These are phyloP conservation scores for Oreochromis grahami DNA, from an alignment of 2,797 vertebrate species.

Conservation along the genomic window DNA sequence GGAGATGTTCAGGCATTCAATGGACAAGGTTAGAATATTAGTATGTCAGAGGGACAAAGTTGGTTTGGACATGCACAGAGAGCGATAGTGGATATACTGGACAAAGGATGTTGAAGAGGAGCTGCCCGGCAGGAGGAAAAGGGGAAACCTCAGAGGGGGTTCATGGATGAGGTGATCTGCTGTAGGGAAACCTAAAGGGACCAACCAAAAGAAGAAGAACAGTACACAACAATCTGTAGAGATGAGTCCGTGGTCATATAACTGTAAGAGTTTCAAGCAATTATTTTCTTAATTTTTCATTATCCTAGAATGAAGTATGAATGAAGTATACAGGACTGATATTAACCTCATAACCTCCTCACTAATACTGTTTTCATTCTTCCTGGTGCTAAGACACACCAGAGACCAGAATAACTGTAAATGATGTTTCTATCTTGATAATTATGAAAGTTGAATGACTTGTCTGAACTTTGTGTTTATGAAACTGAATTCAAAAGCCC, in stretches of 20 bases:
- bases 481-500: fast-evolving
- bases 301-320: not conserved
- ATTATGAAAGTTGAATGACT: not conserved
- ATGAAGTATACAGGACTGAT: not conserved
- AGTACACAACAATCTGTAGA: not conserved
- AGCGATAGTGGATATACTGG: not conserved
- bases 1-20: not conserved
- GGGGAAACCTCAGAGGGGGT: not conserved
- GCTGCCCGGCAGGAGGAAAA: not conserved
- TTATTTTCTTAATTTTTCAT: not conserved
- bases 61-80: not conserved
- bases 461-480: not conserved
- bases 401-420: not conserved
- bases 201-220: not conserved
- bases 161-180: not conserved
- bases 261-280: not conserved
- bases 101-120: not conserved
- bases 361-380: not conserved
- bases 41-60: not conserved
- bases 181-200: not conserved
- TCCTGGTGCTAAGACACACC: not conserved
- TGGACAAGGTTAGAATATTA: not conserved
- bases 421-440: fast-evolving
- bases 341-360: not conserved
- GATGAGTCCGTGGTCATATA: not conserved